Evolutionary conservation across 53 echinoderm and acorn worm species (phyloP).

Genomic region (Apostichopus leukothele): DNA sequence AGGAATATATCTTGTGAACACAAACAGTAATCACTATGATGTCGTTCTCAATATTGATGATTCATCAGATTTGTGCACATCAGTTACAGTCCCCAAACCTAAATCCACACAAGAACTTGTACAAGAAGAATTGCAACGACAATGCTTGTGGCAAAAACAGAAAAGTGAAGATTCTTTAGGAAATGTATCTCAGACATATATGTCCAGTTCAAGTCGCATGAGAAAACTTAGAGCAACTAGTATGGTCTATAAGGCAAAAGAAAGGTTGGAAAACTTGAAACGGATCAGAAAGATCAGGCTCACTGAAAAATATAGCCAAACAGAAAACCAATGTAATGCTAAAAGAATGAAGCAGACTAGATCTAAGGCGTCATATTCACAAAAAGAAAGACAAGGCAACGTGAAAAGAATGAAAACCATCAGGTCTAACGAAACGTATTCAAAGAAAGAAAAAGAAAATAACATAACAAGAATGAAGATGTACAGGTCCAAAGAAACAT

Average conservation of each 20-base stretch:
- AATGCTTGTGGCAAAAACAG: constrained; percentile 16
- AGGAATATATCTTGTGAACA: constrained; percentile 19
- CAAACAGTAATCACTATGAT: constrained; percentile 26
- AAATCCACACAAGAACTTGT: constrained; percentile 25
- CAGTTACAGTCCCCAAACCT: background rate
- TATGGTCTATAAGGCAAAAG: background rate
- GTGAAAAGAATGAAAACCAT: constrained; percentile 4
- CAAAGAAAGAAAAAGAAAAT: background rate
- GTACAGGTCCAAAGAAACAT: background rate
- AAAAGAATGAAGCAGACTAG: background rate
- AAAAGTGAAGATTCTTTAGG: background rate
- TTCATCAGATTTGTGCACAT: background rate
- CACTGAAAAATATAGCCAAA: background rate
- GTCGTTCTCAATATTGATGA: background rate
- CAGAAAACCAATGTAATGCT: background rate
- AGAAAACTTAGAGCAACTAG: constrained; percentile 6
- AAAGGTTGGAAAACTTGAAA: background rate
- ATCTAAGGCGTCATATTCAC: background rate
- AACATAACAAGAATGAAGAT: constrained; percentile 3
- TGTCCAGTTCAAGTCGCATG: constrained; percentile 9
- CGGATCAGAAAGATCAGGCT: background rate
- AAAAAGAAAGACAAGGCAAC: constrained; percentile 16
- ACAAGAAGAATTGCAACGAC: constrained; percentile 17
- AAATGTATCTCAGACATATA: background rate
- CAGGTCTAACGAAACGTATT: background rate